phyloP scores from a whole-genome alignment of 2,113 vertebrate genomes.

The Nerophis ophidion region DNA sequence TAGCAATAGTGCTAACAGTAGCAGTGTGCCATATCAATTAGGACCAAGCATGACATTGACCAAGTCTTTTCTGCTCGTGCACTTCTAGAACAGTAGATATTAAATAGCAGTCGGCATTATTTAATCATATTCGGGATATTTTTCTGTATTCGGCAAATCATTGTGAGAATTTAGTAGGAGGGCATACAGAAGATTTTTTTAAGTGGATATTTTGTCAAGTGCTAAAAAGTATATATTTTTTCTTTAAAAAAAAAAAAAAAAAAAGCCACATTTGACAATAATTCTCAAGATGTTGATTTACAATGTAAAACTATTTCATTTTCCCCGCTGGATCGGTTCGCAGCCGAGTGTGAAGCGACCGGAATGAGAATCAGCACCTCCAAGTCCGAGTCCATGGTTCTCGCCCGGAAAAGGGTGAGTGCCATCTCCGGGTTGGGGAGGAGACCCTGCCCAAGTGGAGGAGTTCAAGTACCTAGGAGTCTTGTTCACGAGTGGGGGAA shows the following conservation, averaged over 20 bases:
- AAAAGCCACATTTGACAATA: background rate
- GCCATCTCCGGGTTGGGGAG: too few relatives aligned
- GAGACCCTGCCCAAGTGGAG: too few relatives aligned
- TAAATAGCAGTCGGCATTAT: constrained; percentile 3
- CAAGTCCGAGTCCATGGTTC: too few relatives aligned
- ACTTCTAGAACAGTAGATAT: constrained; percentile 22
- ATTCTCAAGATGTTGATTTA: background rate
- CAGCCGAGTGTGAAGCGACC: too few relatives aligned
- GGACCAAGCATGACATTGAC: constrained; percentile 40
- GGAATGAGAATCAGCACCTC: too few relatives aligned
- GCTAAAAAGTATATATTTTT: background rate
- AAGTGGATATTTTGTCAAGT: background rate
- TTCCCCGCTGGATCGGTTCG: too few relatives aligned
- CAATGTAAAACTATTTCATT: too few relatives aligned
- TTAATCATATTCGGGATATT: constrained; percentile 16
- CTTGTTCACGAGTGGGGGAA: too few relatives aligned
- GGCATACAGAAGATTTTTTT: background rate
- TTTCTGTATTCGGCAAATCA: background rate
- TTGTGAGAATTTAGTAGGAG: constrained; percentile 4
- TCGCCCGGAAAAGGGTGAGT: too few relatives aligned
- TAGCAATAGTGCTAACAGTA: constrained; percentile 15
- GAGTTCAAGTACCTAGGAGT: too few relatives aligned
- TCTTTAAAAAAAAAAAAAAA: too few relatives aligned
- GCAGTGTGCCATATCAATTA: constrained; percentile 37
- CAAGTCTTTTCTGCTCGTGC: constrained; percentile 16